Evolutionary conservation across 2,888 invertebrate genomes (phyloP), one percentile per base, ranked within the genome.

Genomic region (Carabus problematicus): DNA sequence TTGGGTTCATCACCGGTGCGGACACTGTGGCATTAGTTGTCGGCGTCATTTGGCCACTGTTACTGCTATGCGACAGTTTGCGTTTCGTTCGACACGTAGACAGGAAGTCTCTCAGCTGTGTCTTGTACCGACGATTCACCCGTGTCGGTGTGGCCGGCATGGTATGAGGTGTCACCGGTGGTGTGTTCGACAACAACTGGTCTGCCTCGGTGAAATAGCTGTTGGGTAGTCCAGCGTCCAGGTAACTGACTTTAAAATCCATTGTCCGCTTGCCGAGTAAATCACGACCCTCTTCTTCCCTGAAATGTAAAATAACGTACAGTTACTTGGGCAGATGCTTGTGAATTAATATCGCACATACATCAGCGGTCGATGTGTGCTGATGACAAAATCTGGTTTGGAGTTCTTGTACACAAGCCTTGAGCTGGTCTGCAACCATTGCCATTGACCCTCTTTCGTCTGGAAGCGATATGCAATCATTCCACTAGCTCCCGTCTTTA

Each of bases 381-480:
- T 96, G 77, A 98, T 97, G 73, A 99, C 97, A 81, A 98, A 98
- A 82, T 99, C 99, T 0, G 98, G 98, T 82, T 99, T 99, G 73
- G 98, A 98, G 83, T 98, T 99, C 84, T 99, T 99, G 85, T 98
- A 99, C 75, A 98, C 97, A 75, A 99, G 89, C 74, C 98, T 88
- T 11, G 98, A 97, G 75, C 93, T 93, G 16, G 98, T 98, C 85
- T 99, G 99, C 71, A 99, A 86, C 97, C 98, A 99, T 82, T 98
- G 94, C 95, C 97, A 97, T 77, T 93, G 91, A 7, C 92, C 91
- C 73, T 95, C 94, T 82, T 97, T 96, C 75, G 95, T 94, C 83
- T 97, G 93, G 83, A 97, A 93, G 80, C 99, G 90, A 82, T 99
- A 99, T 71, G 99, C 98, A 78, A 99, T 97, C 91, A 99, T 93